Evolutionary conservation across 2,888 invertebrate genomes (phyloP), one percentile per base, ranked within the genome.

Genomic region (Rhabditophanes sp.): DNA sequence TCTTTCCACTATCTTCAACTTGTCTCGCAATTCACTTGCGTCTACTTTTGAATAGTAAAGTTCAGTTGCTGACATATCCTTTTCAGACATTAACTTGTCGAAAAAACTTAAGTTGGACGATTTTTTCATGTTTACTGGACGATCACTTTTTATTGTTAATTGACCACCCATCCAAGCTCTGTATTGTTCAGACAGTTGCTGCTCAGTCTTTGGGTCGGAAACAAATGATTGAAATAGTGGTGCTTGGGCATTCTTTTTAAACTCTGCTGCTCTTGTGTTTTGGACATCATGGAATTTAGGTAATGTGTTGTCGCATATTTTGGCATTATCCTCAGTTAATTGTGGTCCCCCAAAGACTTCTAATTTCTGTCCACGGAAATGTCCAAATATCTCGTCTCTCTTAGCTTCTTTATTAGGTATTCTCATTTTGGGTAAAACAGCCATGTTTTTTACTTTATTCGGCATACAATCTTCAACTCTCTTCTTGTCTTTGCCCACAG

Each of bases 81-180:
- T 25, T 14, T 40, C 40, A 33, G 11, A 24, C 39, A 39, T 38
- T 12, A 44, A 30, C 22, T 44, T 41, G 19, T 50, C 46, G 40
- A 58, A 59, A 34, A 45, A 58, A 25, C 43, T 41, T 17, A 35
- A 41, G 20, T 42, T 51, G n/a, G n/a, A n/a, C n/a, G n/a, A n/a
- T n/a, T n/a, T n/a, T n/a, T n/a, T n/a, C n/a, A n/a, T n/a, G n/a
- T n/a, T n/a, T n/a, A n/a, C n/a, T n/a, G n/a, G n/a, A n/a, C n/a
- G n/a, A n/a, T n/a, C n/a, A n/a, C n/a, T n/a, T n/a, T n/a, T n/a
- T n/a, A n/a, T n/a, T 9, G 20, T 17, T 24, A 51, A 51, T 42
- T 53, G 52, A 5, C 57, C 57, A 2, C 56, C 56, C 9, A 56
- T 30, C 57, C 57, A 57, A 8, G 53, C 49, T 52, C 50, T 46